Evolutionary conservation across 2,113 vertebrate genomes (phyloP).

Genomic region (Ranitomeya variabilis): DNA sequence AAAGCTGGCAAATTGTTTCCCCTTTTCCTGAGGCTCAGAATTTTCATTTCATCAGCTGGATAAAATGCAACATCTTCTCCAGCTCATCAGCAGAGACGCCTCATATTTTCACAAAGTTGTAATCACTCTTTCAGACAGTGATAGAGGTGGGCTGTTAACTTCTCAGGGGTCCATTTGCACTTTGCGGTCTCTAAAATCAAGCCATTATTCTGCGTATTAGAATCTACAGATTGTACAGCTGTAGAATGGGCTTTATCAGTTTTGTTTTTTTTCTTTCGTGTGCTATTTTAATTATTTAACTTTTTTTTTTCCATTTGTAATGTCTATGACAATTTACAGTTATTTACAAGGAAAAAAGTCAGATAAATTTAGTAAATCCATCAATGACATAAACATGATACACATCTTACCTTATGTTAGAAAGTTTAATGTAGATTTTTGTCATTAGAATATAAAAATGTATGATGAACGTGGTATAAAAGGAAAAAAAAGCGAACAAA

Average conservation of each 20-base stretch:
- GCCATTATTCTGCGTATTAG: background rate
- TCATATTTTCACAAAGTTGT: constrained; percentile 45
- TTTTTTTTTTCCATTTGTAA: background rate
- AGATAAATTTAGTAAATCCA: too few relatives aligned
- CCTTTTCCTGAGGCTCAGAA: constrained; percentile 53
- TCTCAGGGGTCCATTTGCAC: constrained; percentile 21
- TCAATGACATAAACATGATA: too few relatives aligned
- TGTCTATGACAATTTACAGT: too few relatives aligned
- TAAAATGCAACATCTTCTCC: constrained; percentile 49
- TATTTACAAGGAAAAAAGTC: too few relatives aligned
- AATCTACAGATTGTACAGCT: background rate
- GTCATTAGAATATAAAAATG: background rate
- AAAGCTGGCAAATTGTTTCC: constrained; percentile 57
- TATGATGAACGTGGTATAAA: background rate
- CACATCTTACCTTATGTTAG: too few relatives aligned
- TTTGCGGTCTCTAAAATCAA: background rate
- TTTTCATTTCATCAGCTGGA: constrained; percentile 56
- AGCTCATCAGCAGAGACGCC: constrained; percentile 35
- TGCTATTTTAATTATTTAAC: background rate
- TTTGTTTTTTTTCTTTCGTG: background rate
- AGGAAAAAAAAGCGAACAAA: background rate
- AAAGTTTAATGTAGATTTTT: background rate
- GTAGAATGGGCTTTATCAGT: background rate
- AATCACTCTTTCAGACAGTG: constrained; percentile 28
- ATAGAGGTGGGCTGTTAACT: background rate